These are phyloP conservation scores for Xiphorhynchus elegans DNA, from an alignment of 2,113 vertebrate species.

Conservation along the genomic window DNA sequence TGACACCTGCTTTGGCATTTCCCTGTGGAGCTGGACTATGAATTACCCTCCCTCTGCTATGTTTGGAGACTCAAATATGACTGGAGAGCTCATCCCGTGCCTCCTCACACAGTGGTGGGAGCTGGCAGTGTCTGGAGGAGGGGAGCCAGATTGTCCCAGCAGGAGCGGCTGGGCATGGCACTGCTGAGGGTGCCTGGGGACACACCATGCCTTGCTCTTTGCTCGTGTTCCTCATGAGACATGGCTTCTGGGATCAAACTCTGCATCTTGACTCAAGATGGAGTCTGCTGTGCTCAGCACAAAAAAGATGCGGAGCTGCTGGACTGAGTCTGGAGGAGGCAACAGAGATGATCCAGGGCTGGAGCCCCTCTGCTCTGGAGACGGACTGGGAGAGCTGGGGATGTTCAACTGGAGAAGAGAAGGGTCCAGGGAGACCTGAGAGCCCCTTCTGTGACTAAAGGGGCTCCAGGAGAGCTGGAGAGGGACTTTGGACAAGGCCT, in stretches of 20 bases:
- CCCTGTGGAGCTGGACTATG: neutral
- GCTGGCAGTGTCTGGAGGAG: neutral
- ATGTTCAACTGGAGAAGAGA: neutral
- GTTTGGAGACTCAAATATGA: neutral
- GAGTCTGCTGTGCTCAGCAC: neutral
- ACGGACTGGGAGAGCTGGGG: neutral
- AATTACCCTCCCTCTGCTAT: neutral
- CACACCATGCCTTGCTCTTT: neutral
- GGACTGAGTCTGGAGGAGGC: neutral
- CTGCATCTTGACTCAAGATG: neutral
- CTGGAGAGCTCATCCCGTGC: accelerated
- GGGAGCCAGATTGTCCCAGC: neutral
- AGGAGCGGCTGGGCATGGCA: neutral
- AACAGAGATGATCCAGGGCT: neutral
- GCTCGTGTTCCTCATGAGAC: neutral
- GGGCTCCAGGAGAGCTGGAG: neutral
- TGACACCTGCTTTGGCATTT: neutral
- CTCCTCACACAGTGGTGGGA: neutral
- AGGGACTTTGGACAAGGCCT: neutral
- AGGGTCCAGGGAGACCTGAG: neutral
- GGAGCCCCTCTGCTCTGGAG: neutral
- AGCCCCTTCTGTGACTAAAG: accelerated
- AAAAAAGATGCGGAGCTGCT: neutral
- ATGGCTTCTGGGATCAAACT: neutral
- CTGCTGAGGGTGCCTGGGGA: neutral